Conservation (phyloP, 2,888 invertebrate species). For the Eremobia ochroleuca region DNA sequence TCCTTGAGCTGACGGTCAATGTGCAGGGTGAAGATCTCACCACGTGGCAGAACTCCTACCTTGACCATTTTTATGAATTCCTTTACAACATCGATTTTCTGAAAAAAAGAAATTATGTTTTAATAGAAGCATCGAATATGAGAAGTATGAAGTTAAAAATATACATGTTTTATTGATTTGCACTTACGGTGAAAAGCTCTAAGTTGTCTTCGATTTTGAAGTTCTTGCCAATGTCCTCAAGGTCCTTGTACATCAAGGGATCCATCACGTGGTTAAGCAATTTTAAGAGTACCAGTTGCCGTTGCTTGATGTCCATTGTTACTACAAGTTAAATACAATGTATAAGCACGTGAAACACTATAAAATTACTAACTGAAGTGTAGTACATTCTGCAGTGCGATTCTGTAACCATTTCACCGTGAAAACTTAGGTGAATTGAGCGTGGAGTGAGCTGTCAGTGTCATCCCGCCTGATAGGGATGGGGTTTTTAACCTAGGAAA, state of each 20-base stretch:
- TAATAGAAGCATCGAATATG: background rate
- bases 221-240: slow-evolving; percentile 83
- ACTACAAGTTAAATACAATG: slow-evolving; percentile 74
- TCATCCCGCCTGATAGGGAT: no score
- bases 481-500: no score
- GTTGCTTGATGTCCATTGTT: slow-evolving; percentile 83
- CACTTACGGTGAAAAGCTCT: slow-evolving; percentile 65
- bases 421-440: no score
- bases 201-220: slow-evolving; percentile 85
- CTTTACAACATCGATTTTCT: slow-evolving; percentile 91
- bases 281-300: slow-evolving; percentile 88
- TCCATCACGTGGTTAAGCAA: slow-evolving; percentile 89
- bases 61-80: slow-evolving; percentile 90
- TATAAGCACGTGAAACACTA: background rate
- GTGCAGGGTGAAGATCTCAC: slow-evolving; percentile 89
- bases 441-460: no score
- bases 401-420: no score
- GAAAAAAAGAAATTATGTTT: slow-evolving; percentile 60
- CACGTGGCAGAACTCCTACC: slow-evolving; percentile 90
- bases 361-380: background rate
- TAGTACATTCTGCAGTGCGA: background rate
- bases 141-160: background rate
- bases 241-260: slow-evolving; percentile 86
- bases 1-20: slow-evolving; percentile 88
- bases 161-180: background rate